Evolutionary conservation across 2,113 vertebrate species (phyloP).

Genomic region (Stigmatopora argus): DNA sequence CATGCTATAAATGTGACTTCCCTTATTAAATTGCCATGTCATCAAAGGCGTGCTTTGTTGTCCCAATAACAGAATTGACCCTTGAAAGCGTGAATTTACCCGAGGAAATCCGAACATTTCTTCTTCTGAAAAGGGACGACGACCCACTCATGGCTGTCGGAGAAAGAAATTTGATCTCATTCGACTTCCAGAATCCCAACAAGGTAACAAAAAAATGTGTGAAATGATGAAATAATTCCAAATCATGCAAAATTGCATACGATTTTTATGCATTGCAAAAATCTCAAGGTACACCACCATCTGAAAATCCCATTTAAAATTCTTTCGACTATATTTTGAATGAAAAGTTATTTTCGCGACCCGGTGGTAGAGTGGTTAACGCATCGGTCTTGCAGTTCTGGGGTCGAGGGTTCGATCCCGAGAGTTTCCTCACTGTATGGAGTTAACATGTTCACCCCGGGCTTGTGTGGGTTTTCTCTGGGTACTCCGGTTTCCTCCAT

Average conservation of each 20-base stretch:
- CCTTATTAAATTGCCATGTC: neutral
- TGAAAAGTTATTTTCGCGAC: too few relatives aligned
- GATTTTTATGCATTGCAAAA: too few relatives aligned
- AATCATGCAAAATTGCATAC: neutral
- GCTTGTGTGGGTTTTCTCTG: too few relatives aligned
- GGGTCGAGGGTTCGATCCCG: too few relatives aligned
- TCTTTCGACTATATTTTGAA: too few relatives aligned
- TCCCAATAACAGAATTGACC: constrained; percentile 8
- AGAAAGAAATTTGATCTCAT: constrained; percentile 13
- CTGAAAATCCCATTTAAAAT: too few relatives aligned
- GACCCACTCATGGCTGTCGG: constrained; percentile 11
- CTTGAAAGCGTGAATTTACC: neutral
- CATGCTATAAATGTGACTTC: neutral
- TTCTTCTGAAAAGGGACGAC: constrained; percentile 10
- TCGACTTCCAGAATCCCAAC: constrained; percentile 15
- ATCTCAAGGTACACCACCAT: too few relatives aligned
- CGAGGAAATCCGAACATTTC: neutral
- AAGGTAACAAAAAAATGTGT: constrained; percentile 7
- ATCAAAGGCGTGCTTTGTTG: neutral
- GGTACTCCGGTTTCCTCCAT: too few relatives aligned
- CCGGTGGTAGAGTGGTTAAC: too few relatives aligned
- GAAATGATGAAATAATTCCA: neutral
- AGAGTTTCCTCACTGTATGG: too few relatives aligned
- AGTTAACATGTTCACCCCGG: too few relatives aligned
- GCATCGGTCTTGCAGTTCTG: too few relatives aligned